phyloP scores from a whole-genome alignment of 2,113 vertebrate species.

The Dasyurus viverrinus region DNA sequence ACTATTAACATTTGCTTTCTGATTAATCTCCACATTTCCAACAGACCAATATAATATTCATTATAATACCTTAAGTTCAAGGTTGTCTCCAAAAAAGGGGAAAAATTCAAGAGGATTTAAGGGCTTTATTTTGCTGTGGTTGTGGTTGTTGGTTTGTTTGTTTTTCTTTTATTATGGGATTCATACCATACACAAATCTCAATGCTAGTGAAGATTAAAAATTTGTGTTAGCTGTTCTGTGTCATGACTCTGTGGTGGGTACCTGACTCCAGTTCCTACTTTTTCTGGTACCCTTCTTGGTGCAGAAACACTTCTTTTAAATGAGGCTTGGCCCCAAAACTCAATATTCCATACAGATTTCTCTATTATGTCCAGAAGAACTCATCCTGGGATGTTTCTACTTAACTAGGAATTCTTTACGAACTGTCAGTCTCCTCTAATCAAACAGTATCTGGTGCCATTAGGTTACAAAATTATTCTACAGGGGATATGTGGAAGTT shows the following conservation, averaged over 20 bases:
- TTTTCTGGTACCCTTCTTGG: too few species aligned
- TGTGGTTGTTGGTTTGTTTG: background rate
- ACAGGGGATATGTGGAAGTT: background rate
- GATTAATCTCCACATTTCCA: background rate
- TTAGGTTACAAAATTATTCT: background rate
- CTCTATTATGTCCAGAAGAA: background rate
- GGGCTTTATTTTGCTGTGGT: background rate
- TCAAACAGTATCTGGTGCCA: background rate
- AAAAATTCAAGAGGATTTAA: background rate
- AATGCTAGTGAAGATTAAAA: background rate
- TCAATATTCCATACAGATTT: background rate
- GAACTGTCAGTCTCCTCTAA: background rate
- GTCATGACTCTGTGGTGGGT: background rate
- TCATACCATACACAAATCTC: background rate
- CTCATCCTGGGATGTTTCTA: background rate
- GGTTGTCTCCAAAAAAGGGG: background rate
- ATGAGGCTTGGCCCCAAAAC: background rate
- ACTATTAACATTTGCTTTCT: background rate
- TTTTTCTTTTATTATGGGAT: background rate
- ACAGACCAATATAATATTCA: background rate
- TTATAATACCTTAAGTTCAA: background rate
- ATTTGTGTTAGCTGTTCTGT: background rate
- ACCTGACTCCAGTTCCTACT: too few species aligned
- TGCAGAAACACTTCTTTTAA: background rate
- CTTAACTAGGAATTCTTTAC: background rate